These are phyloP conservation scores for Archips crataeganus DNA, from an alignment of 2,888 invertebrate genomes.

Conservation along the genomic window DNA sequence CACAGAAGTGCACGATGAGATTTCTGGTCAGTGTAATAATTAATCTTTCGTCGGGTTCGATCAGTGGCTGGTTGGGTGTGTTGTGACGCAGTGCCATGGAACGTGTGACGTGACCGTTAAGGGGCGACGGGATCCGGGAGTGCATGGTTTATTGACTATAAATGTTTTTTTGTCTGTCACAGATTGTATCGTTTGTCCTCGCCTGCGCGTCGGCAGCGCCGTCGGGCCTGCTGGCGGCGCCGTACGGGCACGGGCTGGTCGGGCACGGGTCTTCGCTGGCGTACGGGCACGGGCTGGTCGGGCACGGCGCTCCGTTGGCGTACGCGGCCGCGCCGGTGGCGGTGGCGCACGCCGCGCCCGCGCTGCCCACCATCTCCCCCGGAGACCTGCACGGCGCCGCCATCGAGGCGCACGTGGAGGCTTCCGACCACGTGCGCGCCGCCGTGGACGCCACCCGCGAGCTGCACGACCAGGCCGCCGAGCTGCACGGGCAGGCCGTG, in stretches of 20 bases:
- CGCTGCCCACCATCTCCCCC: constrained; percentile 76
- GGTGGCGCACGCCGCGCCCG: constrained; percentile 60
- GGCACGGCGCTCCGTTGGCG: constrained; percentile 57
- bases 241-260: constrained; percentile 36
- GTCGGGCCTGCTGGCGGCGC: constrained; percentile 52
- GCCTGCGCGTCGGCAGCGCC: constrained; percentile 67
- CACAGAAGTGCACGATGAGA: constrained; percentile 85
- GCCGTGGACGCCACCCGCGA: constrained; percentile 76
- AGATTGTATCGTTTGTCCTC: constrained; percentile 85
- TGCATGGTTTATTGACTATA: background rate
- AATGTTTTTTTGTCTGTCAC: constrained; percentile 54
- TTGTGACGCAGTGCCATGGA: background rate
- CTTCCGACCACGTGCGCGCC: constrained; percentile 78
- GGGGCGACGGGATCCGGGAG: background rate
- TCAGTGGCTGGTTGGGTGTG: background rate
- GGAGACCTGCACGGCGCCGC: constrained; percentile 77
- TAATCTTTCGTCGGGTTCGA: background rate
- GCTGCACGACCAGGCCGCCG: constrained; percentile 78
- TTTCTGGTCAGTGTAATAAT: constrained; percentile 74
- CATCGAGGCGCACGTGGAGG: constrained; percentile 80
- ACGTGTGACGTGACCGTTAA: background rate
- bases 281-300: constrained; percentile 48
- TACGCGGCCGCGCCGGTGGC: constrained; percentile 61
- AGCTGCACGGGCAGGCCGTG: constrained; percentile 76
- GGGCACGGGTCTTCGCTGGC: constrained; percentile 58